These are phyloP conservation scores for Phasianus colchicus DNA, from an alignment of 2,113 vertebrate species.

Conservation along the genomic window DNA sequence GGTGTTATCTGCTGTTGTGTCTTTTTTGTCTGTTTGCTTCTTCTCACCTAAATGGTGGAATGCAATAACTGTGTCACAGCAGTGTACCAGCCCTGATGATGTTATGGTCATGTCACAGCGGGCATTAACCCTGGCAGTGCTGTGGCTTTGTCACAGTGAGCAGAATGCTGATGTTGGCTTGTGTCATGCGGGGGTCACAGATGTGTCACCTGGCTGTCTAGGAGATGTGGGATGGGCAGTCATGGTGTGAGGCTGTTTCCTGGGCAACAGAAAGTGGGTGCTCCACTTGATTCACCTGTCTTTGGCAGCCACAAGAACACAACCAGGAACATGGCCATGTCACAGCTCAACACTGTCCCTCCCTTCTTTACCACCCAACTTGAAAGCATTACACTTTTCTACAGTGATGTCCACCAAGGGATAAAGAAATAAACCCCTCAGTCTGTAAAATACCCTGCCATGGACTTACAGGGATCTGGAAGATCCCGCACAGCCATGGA, in stretches of 20 bases:
- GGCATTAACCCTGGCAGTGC: background rate
- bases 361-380: background rate
- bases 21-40: background rate
- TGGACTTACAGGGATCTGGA: background rate
- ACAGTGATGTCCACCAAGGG: background rate
- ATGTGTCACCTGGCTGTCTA: background rate
- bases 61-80: background rate
- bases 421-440: background rate
- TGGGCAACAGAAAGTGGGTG: background rate
- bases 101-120: rapidly evolving
- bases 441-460: background rate
- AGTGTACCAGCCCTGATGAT: background rate
- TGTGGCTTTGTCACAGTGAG: background rate
- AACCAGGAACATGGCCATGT: background rate
- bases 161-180: background rate
- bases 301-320: background rate
- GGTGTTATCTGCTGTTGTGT: background rate
- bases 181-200: background rate
- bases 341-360: background rate
- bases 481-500: background rate
- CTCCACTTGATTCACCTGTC: background rate
- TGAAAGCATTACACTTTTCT: background rate
- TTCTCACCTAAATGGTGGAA: background rate
- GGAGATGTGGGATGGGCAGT: background rate
- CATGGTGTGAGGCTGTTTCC: background rate